Evolutionary conservation across 2,888 invertebrate genomes (phyloP).

Genomic region (Prosapia bicincta): DNA sequence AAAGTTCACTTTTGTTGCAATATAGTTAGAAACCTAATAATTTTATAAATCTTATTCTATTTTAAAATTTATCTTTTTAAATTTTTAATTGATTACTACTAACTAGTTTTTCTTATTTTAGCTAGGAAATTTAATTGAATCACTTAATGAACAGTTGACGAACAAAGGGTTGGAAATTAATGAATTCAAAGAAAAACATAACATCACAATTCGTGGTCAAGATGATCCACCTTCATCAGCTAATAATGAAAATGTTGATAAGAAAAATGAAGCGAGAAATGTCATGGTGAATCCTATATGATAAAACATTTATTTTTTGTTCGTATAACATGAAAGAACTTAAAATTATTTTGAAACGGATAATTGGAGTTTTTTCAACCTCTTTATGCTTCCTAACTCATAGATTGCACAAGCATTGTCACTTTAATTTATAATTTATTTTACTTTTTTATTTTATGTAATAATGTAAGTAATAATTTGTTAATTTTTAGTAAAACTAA

Average conservation of each 20-base stretch:
- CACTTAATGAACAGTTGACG: conserved; percentile 74
- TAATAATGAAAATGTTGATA: conserved; percentile 31
- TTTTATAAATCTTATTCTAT: no score
- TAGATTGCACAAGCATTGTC: not conserved
- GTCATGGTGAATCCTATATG: conserved; percentile 37
- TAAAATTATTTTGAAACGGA: no score
- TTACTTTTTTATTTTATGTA: not conserved
- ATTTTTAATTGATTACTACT: no score
- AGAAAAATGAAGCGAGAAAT: conserved; percentile 33
- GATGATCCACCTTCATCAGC: conserved; percentile 48
- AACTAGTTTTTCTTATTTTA: conserved; percentile 48
- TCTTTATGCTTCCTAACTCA: not conserved
- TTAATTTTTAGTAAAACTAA: not conserved
- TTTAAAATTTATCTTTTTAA: no score
- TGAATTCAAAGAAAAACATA: conserved; percentile 85
- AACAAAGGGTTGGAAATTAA: conserved; percentile 89
- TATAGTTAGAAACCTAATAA: no score
- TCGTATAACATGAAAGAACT: not conserved
- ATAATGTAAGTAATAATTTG: no score
- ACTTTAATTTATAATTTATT: not conserved
- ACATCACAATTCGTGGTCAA: conserved; percentile 76
- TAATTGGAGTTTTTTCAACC: not conserved
- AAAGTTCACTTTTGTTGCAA: no score
- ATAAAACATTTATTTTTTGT: conserved; percentile 4
- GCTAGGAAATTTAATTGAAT: conserved; percentile 73